phyloP scores from a whole-genome alignment of 1,140 invertebrate genomes.

The Coenobita brevimanus region DNA sequence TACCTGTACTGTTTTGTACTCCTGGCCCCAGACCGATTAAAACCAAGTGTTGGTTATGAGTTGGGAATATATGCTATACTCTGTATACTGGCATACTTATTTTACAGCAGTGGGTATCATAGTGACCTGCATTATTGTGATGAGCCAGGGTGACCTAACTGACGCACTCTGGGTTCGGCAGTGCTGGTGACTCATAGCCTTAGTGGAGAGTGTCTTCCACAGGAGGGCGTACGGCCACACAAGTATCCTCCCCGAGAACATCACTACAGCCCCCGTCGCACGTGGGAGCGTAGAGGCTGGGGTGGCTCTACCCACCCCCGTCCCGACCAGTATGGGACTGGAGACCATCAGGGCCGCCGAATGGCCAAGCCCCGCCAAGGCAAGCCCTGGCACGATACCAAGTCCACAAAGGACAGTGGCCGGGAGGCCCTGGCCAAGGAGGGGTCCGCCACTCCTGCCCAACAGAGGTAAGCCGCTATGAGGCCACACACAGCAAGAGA shows the following conservation, averaged over 20 bases:
- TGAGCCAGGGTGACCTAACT: not conserved
- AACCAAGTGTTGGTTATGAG: too few relatives aligned
- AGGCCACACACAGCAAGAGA: not conserved
- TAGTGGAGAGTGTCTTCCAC: constrained; percentile 45
- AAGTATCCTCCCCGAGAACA: constrained; percentile 20
- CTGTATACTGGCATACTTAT: too few relatives aligned
- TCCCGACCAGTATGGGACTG: constrained; percentile 11
- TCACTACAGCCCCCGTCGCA: constrained; percentile 40
- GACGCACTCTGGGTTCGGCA: not conserved
- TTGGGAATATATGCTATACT: too few relatives aligned
- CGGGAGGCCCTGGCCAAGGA: constrained; percentile 37
- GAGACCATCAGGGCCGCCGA: constrained; percentile 18
- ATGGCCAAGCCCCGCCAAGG: constrained; percentile 34
- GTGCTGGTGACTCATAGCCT: not conserved
- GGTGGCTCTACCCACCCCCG: constrained; percentile 23
- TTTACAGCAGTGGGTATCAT: too few relatives aligned
- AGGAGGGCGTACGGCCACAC: constrained; percentile 31
- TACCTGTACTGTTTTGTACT: too few relatives aligned
- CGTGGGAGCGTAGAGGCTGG: constrained; percentile 37
- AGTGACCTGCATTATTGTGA: not conserved
- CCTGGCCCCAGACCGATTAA: too few relatives aligned
- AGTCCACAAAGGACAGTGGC: constrained; percentile 29
- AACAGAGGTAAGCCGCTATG: constrained; percentile 35
- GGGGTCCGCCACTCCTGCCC: constrained; percentile 17
- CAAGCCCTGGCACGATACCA: constrained; percentile 51